Base-by-base conservation (phyloP, 2,797 vertebrate species). In the Naso thynnoides region DNA sequence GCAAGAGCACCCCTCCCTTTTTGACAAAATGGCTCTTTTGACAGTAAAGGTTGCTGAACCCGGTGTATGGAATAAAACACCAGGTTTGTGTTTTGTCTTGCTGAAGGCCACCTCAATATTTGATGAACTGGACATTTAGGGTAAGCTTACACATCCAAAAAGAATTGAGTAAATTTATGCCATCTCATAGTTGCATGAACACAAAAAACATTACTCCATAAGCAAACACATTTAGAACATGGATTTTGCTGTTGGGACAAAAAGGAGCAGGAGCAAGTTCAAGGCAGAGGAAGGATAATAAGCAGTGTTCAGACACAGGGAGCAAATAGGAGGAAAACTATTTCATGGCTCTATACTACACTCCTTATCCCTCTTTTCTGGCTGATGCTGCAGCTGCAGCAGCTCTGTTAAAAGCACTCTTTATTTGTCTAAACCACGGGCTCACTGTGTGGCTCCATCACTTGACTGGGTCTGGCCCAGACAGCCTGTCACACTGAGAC, bases 361-460 rank as follows among this genome's bases (percentile, higher is more conserved):
- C 73, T 79, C 83, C 81, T 87, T 79, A 77, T 86, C 73, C 58
- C 45, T 84, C 71, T 75, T 76, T 88, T 85, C 78, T 84, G 71
- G 60, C 70, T 63, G 53, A 23, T 56, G 79, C 73, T 90, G 91
- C 90, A 93, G 92, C 93, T 94, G 91, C 81, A 79, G 78, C 70
- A 26, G 69, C 80, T 74, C 81, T 82, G 80, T 83, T 91, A 80
- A 94, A 94, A 82, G 84, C 62, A 14, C 85, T 86, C 91, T 94
- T 94, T 93, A 87, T 94, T 89, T 87, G 84, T 74, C 85, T 58
- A 33, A n/a, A 79, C 89, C 88, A 91, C 87, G 88, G 89, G 70
- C 87, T 87, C 90, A 88, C 86, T 87, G 83, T 91, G 92, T 68
- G 53, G 65, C 81, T 83, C 87, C 75, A 73, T 89, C 86, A 88